Base-by-base conservation (phyloP, 2,888 invertebrate species). In the Lottia gigantea region DNA sequence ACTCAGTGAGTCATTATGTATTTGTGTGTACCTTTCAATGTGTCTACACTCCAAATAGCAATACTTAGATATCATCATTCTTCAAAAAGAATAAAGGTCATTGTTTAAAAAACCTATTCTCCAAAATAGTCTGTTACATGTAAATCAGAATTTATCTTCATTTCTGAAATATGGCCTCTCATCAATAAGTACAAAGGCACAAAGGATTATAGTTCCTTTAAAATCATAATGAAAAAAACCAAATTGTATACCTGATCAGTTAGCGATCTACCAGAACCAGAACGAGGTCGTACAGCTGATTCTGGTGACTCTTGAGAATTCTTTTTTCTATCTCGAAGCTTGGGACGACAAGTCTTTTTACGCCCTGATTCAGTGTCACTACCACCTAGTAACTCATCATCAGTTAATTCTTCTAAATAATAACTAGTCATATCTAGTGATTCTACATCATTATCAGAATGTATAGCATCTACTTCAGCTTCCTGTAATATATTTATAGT, bases 201-300 rank as follows among this genome's bases (percentile, higher is more conserved):
- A 31, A 31, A 31, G 31, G 6, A 2, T 3, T 3, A 31, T 31
- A 3, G 31, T 6, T 6, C 31, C 31, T 31, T 31, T 31, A 31
- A 31, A 31, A 31, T 31, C 3, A 31, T 31, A 31, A 31, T 31
- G 31, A 3, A 31, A 31, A 31, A 31, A 31, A 31, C 2, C 2
- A 6, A 31, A 40, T 40, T 3, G 40, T 82, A 79, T 84, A 92
- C 92, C 90, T 94, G 92, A 90, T 97, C 96, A 12, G 95, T 93
- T 71, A 97, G 91, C 80, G 93, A 93, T 86, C 95, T 94, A 6
- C 95, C 95, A 63, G 95, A 95, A 85, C 94, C 94, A 65, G 95
- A 94, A 80, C 95, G 91, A 55, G 85, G 85, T 67, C 85, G 71
- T 2, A 65, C 67, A 46, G 70, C 94, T 91, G 64, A 74, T 72